These are phyloP conservation scores for Plecturocebus donacophilus DNA, from an alignment of 2,113 vertebrate genomes.

Conservation along the genomic window DNA sequence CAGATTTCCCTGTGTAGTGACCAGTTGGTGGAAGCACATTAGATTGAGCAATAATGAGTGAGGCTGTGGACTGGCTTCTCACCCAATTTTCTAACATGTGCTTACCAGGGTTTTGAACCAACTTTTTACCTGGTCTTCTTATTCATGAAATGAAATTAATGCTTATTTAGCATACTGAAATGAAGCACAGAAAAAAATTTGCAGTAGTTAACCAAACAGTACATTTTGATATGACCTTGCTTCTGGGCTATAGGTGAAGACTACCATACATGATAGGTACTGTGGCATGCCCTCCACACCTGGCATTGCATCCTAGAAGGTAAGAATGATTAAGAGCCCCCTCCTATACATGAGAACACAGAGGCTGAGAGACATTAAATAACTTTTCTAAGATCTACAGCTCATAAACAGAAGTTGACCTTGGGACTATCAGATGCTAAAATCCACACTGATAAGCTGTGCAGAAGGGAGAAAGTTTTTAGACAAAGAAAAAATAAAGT, in stretches of 20 bases:
- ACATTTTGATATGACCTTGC: background rate
- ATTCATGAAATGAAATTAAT: background rate
- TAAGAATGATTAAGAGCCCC: background rate
- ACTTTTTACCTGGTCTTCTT: background rate
- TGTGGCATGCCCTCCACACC: background rate
- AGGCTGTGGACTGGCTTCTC: background rate
- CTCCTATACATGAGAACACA: accelerated
- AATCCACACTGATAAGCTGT: background rate
- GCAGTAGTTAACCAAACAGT: background rate
- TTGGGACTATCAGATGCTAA: background rate
- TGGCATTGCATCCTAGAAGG: background rate
- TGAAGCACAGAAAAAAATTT: background rate
- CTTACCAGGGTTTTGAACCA: background rate
- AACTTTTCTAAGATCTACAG: background rate
- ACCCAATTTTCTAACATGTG: background rate
- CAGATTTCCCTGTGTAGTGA: background rate
- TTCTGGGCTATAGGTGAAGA: background rate
- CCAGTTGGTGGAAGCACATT: background rate
- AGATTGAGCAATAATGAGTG: background rate
- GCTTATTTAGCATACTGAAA: background rate
- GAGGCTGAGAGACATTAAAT: background rate
- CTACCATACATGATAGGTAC: background rate
- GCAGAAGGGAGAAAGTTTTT: background rate
- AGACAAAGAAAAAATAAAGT: background rate
- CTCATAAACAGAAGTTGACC: background rate